Conservation (phyloP, 2,113 vertebrate species). For the Ariopsis seemanni region DNA sequence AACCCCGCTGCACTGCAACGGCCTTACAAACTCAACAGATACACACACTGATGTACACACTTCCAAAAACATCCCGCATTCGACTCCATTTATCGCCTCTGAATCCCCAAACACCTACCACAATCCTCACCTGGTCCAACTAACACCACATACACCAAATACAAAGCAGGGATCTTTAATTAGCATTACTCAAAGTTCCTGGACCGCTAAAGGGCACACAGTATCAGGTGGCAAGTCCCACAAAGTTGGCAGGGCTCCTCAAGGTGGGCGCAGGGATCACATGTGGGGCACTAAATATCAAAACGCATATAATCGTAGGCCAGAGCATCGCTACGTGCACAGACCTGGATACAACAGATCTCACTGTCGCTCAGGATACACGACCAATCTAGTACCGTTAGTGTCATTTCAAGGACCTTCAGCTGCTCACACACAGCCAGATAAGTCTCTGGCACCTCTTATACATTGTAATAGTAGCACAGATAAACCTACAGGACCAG, state of each 20-base stretch:
- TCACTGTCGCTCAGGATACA: slow-evolving; percentile 12
- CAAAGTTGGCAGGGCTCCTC: slow-evolving; percentile 19
- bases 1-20: slow-evolving; percentile 77
- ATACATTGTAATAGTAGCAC: neutral
- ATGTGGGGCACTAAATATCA: slow-evolving; percentile 80
- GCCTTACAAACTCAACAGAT: neutral
- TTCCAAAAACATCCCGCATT: neutral
- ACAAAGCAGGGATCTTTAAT: slow-evolving; percentile 21
- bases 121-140: slow-evolving; percentile 20
- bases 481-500: neutral
- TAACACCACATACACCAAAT: slow-evolving; percentile 28
- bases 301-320: slow-evolving; percentile 83
- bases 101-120: slow-evolving; percentile 8
- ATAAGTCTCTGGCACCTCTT: neutral
- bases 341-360: slow-evolving; percentile 56
- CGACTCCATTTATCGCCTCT: neutral
- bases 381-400: neutral
- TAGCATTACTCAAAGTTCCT: slow-evolving; percentile 80
- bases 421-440: neutral
- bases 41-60: no score
- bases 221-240: slow-evolving; percentile 80
- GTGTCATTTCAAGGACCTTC: slow-evolving; percentile 9
- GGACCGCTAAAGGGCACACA: slow-evolving; percentile 88
- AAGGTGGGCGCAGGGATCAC: slow-evolving; percentile 68
- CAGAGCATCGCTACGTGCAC: slow-evolving; percentile 82